Evolutionary conservation across 2,113 vertebrate genomes (phyloP).

Genomic region (Pelmatolapia mariae): DNA sequence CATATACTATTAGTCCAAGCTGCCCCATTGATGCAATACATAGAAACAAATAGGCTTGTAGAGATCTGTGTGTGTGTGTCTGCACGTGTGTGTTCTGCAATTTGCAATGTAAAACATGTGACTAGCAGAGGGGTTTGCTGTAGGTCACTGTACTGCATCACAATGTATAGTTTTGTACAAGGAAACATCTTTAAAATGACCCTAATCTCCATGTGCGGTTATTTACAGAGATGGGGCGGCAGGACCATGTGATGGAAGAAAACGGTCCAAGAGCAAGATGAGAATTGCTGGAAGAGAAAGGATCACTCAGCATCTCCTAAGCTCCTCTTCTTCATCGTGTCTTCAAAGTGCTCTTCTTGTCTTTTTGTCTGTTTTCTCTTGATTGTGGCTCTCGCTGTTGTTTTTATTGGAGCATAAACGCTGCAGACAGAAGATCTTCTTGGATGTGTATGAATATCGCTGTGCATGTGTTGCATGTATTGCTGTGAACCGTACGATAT

Average conservation of each 20-base stretch:
- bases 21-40: constrained; percentile 39
- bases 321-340: not conserved
- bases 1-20: constrained; percentile 35
- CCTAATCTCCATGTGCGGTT: constrained; percentile 18
- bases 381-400: constrained; percentile 59
- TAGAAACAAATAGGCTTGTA: constrained; percentile 3
- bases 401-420: not conserved
- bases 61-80: not conserved
- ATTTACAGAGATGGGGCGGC: constrained; percentile 46
- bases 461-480: constrained; percentile 12
- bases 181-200: constrained; percentile 3
- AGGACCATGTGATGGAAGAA: not conserved
- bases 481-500: constrained; percentile 22
- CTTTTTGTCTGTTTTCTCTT: constrained; percentile 36
- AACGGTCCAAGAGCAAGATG: not conserved
- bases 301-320: not conserved
- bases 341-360: constrained; percentile 24
- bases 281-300: not conserved
- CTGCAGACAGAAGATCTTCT: not conserved
- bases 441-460: not conserved
- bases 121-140: not conserved
- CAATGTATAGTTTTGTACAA: constrained; percentile 38
- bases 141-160: constrained; percentile 17
- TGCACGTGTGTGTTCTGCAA: not conserved
- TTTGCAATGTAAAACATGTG: not conserved